Evolutionary conservation across 2,888 invertebrate species (phyloP).

Genomic region (Cecidostiba fungosa): DNA sequence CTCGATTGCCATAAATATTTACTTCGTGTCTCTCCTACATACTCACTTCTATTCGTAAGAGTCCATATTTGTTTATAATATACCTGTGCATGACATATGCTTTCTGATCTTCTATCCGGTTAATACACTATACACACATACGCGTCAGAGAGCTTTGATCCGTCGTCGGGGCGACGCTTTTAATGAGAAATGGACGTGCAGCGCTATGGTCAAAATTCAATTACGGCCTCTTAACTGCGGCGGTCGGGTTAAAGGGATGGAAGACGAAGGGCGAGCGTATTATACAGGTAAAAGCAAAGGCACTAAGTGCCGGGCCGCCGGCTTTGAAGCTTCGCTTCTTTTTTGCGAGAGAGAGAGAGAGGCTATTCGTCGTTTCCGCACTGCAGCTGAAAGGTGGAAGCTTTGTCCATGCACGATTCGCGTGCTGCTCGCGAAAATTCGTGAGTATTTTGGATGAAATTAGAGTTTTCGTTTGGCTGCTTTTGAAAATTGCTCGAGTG

Average conservation of each 20-base stretch:
- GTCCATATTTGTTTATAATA: neutral
- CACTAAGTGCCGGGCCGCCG: neutral
- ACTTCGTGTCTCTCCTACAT: neutral
- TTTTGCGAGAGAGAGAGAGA: neutral
- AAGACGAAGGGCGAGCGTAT: neutral
- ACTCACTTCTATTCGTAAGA: neutral
- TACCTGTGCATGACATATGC: neutral
- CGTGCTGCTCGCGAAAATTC: neutral
- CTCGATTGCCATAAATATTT: constrained; percentile 1
- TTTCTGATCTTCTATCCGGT: neutral
- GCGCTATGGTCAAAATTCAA: constrained; percentile 78
- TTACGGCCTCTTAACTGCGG: constrained; percentile 77
- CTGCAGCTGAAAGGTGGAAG: neutral
- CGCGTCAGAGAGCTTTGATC: constrained; percentile 74
- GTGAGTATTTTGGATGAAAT: neutral
- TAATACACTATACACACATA: neutral
- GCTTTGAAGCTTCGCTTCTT: constrained; percentile 2
- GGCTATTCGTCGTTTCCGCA: neutral
- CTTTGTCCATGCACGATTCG: neutral
- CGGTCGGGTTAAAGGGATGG: constrained; percentile 44
- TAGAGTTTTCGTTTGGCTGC: neutral
- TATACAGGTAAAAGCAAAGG: neutral
- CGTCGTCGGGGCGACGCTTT: constrained; percentile 70
- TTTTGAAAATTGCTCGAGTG: neutral
- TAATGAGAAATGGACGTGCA: constrained; percentile 74